phyloP scores from a whole-genome alignment of 2,113 vertebrate genomes.

The Dermatemys mawii region DNA sequence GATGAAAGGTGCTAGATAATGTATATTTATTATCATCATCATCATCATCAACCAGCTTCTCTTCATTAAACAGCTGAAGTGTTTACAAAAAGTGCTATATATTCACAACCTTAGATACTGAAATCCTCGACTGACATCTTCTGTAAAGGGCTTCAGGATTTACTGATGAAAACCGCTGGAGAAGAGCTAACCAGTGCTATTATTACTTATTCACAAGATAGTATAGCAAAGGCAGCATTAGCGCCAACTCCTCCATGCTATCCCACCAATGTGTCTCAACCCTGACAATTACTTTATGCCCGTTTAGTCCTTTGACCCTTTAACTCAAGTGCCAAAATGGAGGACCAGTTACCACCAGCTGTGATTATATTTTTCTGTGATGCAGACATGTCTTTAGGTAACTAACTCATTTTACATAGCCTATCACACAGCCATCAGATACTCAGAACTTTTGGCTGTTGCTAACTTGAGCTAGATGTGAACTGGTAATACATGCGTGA shows the following conservation, averaged over 20 bases:
- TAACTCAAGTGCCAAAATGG: background rate
- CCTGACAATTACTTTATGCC: background rate
- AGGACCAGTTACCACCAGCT: background rate
- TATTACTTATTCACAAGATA: background rate
- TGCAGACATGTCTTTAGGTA: background rate
- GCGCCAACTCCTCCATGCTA: accelerated
- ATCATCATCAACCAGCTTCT: background rate
- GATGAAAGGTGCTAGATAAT: background rate
- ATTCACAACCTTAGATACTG: background rate
- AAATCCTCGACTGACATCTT: background rate
- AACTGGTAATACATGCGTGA: background rate
- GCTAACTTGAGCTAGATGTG: background rate
- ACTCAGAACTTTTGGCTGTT: background rate
- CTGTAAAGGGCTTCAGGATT: background rate
- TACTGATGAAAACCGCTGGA: background rate
- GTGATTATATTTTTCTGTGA: background rate
- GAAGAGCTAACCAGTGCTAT: background rate
- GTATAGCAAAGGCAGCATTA: background rate
- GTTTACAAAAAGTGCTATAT: background rate
- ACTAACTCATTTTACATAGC: background rate
- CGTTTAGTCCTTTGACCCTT: background rate
- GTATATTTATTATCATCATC: background rate
- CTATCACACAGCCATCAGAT: background rate
- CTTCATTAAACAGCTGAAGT: background rate
- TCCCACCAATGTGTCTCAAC: accelerated